These are phyloP conservation scores for Xanthorhoe designata DNA, from an alignment of 2,888 invertebrate species.

Conservation along the genomic window DNA sequence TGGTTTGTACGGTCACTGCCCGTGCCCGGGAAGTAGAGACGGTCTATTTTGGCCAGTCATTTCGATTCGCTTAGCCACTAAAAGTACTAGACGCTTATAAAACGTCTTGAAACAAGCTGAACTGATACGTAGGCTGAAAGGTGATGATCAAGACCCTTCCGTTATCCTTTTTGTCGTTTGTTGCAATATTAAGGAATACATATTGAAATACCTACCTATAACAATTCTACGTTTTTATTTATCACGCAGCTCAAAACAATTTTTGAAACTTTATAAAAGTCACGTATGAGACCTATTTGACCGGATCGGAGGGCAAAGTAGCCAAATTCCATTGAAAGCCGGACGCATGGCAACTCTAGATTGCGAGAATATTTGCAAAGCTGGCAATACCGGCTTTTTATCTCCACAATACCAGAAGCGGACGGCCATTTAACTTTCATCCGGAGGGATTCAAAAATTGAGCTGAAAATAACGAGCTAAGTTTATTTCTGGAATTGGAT, in stretches of 20 bases:
- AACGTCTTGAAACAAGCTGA: too few relatives aligned
- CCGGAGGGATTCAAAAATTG: constrained; percentile 10
- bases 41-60: too few relatives aligned
- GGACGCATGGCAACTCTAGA: constrained; percentile 2
- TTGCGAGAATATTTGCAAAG: constrained; percentile 18
- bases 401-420: constrained; percentile 17
- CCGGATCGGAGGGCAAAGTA: background rate
- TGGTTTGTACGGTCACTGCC: constrained; percentile 42
- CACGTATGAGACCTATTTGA: background rate
- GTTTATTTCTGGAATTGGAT: background rate
- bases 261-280: background rate
- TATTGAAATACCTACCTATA: too few relatives aligned
- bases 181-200: too few relatives aligned
- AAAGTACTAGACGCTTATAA: too few relatives aligned
- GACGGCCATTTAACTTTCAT: constrained; percentile 10
- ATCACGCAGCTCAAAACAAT: too few relatives aligned
- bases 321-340: constrained; percentile 1
- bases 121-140: too few relatives aligned
- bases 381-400: constrained; percentile 15
- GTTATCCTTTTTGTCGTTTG: too few relatives aligned
- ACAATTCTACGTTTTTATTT: too few relatives aligned
- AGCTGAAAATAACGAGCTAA: constrained; percentile 4
- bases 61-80: background rate
- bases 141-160: too few relatives aligned
- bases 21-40: constrained; percentile 4